phyloP scores from a whole-genome alignment of 2,797 vertebrate genomes.

The Spea hammondii region DNA sequence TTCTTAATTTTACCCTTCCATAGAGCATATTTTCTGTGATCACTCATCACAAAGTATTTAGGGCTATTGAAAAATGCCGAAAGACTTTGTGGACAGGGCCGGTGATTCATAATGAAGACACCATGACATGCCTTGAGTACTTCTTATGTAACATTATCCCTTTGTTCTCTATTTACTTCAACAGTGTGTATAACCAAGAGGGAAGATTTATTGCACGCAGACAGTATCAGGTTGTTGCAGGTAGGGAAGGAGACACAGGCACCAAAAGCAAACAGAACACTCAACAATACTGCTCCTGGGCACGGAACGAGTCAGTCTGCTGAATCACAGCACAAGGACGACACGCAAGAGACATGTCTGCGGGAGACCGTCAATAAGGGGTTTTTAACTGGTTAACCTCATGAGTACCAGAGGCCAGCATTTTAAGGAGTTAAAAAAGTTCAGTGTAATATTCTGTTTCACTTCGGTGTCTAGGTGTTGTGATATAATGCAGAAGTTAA shows the following conservation, averaged over 20 bases:
- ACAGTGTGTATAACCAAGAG: conserved; percentile 3
- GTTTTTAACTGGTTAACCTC: too few species aligned
- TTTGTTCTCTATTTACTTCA: conserved; percentile 28
- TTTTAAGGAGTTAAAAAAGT: too few species aligned
- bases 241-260: not conserved
- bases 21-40: not conserved
- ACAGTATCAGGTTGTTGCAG: conserved; percentile 34
- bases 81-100: conserved; percentile 2
- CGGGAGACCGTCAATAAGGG: too few species aligned
- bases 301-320: conserved; percentile 4
- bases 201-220: conserved; percentile 15
- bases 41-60: conserved; percentile 4
- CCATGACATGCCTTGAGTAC: conserved; percentile 18
- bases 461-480: too few species aligned
- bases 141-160: conserved; percentile 46
- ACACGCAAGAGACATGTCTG: not conserved
- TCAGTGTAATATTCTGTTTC: too few species aligned
- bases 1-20: too few species aligned
- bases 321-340: not conserved
- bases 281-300: conserved; percentile 10
- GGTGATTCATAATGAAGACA: conserved; percentile 27
- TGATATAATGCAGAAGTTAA: too few species aligned
- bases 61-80: conserved; percentile 2
- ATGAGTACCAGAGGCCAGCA: too few species aligned
- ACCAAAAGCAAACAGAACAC: conserved; percentile 13